Conservation (phyloP, 2,888 invertebrate genomes). For the Metopia argyrocephala region DNA sequence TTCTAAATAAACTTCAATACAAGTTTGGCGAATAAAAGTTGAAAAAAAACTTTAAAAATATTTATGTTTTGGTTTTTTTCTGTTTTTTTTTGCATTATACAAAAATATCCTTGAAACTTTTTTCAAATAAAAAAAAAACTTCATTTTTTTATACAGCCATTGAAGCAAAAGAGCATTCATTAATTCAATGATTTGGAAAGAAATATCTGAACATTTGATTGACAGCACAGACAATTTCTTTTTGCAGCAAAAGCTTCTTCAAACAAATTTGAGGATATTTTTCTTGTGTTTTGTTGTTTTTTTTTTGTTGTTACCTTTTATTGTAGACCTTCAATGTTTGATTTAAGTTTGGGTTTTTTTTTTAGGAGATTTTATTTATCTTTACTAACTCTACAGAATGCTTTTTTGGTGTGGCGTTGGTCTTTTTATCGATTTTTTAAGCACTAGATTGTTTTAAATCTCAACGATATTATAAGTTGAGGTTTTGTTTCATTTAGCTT, state of each 20-base stretch:
- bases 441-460: conserved; percentile 48
- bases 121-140: conserved; percentile 12
- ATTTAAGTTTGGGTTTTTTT: neutral
- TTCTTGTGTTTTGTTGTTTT: conserved; percentile 19
- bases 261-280: conserved; percentile 56
- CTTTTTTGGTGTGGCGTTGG: conserved; percentile 5
- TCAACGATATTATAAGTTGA: conserved; percentile 47
- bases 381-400: no score
- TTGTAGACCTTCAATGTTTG: neutral
- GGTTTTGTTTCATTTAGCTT: conserved; percentile 56
- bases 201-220: conserved; percentile 77
- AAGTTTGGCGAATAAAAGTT: neutral
- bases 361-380: no score
- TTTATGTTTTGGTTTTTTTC: no score
- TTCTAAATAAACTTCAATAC: no score
- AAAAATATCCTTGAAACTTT: conserved; percentile 34
- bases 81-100: neutral
- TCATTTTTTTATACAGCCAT: conserved; percentile 44
- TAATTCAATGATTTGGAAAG: conserved; percentile 77
- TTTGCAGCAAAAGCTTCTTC: conserved; percentile 56
- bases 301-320: neutral
- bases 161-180: conserved; percentile 69
- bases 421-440: conserved; percentile 25
- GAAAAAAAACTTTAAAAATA: neutral
- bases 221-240: conserved; percentile 71